These are phyloP conservation scores for Xenopus borealis DNA, from an alignment of 2,113 vertebrate genomes.

Conservation along the genomic window DNA sequence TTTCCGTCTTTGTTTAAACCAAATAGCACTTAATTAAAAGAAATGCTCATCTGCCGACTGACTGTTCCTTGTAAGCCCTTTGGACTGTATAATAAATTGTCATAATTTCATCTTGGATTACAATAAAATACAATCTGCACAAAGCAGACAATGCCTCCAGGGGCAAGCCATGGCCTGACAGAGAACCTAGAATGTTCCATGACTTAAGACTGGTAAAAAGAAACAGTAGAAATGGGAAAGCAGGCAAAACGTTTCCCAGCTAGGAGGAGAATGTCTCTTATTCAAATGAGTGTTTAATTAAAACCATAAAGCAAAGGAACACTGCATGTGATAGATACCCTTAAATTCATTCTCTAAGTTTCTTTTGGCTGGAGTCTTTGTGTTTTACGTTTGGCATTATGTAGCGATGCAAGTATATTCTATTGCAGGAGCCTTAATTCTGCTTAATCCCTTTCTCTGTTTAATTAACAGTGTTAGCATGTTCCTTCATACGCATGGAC, in stretches of 20 bases:
- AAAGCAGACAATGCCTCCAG: neutral
- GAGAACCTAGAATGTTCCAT: neutral
- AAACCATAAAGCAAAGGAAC: slow-evolving; percentile 19
- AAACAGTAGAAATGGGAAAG: neutral
- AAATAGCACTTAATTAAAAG: too few species aligned
- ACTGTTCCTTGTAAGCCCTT: too few species aligned
- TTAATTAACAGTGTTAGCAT: neutral
- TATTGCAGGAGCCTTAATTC: neutral
- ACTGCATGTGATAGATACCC: neutral
- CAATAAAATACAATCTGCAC: neutral
- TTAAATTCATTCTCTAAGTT: neutral
- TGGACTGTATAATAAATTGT: too few species aligned
- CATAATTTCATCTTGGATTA: neutral
- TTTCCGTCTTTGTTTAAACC: too few species aligned
- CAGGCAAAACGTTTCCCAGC: too few species aligned
- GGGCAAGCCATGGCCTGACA: neutral
- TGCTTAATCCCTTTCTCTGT: slow-evolving; percentile 1
- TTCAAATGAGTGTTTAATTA: slow-evolving; percentile 20
- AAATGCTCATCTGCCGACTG: too few species aligned
- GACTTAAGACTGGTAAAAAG: neutral
- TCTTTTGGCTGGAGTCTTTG: neutral
- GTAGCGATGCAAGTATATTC: neutral
- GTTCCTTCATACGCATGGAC: too few species aligned
- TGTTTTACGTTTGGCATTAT: neutral
- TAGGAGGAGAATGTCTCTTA: neutral